These are phyloP conservation scores for Enteromius viviparus DNA, from an alignment of 2,797 vertebrate species.

Conservation along the genomic window DNA sequence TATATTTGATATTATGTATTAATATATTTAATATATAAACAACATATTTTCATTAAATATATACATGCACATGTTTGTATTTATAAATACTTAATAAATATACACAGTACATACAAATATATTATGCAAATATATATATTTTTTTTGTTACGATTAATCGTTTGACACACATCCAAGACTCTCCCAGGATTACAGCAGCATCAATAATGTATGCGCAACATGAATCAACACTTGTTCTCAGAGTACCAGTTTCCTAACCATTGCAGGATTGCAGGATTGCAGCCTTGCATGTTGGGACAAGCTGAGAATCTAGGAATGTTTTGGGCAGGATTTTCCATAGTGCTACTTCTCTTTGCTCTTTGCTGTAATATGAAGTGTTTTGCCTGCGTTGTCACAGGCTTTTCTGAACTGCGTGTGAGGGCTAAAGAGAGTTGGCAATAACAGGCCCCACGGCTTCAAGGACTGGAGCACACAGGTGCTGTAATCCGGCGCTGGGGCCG, in stretches of 20 bases:
- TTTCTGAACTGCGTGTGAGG: neutral
- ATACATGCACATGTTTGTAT: too few relatives aligned
- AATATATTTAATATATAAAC: too few relatives aligned
- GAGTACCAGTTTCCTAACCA: neutral
- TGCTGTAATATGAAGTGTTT: neutral
- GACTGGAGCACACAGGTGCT: slow-evolving; percentile 23
- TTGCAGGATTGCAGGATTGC: neutral
- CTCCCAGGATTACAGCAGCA: neutral
- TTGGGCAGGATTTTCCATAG: neutral
- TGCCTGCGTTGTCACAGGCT: neutral
- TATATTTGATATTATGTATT: too few relatives aligned
- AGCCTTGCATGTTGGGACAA: slow-evolving; percentile 24
- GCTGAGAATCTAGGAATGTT: slow-evolving; percentile 23
- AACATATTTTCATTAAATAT: too few relatives aligned
- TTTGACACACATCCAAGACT: neutral
- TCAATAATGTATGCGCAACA: neutral
- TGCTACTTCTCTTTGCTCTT: neutral
- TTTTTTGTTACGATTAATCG: too few relatives aligned
- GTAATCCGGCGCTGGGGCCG: neutral
- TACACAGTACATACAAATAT: too few relatives aligned
- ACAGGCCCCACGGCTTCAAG: slow-evolving; percentile 13
- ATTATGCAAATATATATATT: too few relatives aligned
- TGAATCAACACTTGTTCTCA: neutral
- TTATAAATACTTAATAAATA: too few relatives aligned
- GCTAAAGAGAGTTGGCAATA: slow-evolving; percentile 4